A percentile compares a stretch with the other conserved stretches of the same genome.
Conservation (phyloP, 2,888 invertebrate species). For the Netelia virgata region DNA sequence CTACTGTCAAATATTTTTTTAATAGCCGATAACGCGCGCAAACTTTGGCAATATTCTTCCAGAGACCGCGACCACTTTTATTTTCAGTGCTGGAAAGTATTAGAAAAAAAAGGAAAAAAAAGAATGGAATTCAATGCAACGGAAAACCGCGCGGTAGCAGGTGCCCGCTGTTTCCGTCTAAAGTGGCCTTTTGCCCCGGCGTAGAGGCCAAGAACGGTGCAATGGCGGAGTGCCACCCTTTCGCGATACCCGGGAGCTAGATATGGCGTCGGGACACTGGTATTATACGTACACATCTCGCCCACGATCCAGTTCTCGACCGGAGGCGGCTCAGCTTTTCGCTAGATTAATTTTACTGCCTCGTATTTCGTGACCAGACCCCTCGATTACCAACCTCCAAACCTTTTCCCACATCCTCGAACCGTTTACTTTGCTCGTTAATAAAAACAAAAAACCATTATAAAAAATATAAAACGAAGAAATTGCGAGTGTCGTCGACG, state of each 20-base stretch:
- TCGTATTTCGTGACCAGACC: constrained; percentile 59
- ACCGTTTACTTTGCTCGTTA: constrained; percentile 31
- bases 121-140: constrained; percentile 52
- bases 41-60: constrained; percentile 24
- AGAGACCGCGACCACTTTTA: constrained; percentile 7
- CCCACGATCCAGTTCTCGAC: constrained; percentile 44
- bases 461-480: background rate
- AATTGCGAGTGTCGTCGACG: constrained; percentile 13
- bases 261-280: constrained; percentile 16
- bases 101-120: constrained; percentile 1
- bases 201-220: constrained; percentile 43
- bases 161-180: constrained; percentile 48
- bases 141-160: constrained; percentile 53
- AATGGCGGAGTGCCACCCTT: constrained; percentile 40
- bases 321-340: constrained; percentile 71
- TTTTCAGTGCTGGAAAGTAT: background rate
- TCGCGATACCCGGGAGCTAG: background rate
- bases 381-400: constrained; percentile 32
- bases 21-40: constrained; percentile 28
- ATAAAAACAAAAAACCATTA: background rate
- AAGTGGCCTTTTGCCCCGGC: constrained; percentile 53
- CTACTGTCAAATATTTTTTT: background rate
- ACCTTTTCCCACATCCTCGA: constrained; percentile 28
- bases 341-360: constrained; percentile 77
- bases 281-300: constrained; percentile 50